A percentile compares a stretch with the other conserved stretches of the same genome.
These are phyloP conservation scores for Drymodes brunneopygia DNA, from an alignment of 2,113 vertebrate species.

Conservation along the genomic window DNA sequence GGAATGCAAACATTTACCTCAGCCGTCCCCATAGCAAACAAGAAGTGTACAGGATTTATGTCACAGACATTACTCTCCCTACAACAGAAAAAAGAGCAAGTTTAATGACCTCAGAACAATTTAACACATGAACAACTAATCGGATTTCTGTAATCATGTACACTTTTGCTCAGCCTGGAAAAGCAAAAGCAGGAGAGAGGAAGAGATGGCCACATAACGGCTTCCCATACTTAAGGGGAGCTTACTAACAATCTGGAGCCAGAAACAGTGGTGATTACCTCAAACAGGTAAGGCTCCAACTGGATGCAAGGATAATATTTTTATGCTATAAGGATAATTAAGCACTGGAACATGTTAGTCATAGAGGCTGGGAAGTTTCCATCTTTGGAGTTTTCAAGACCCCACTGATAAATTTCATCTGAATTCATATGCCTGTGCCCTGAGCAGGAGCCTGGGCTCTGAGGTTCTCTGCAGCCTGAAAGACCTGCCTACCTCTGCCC, in stretches of 20 bases:
- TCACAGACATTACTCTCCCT: slow-evolving; percentile 94
- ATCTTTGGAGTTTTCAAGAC: background rate
- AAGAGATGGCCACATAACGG: background rate
- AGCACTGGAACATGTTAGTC: background rate
- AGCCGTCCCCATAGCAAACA: slow-evolving; percentile 87
- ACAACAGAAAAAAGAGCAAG: background rate
- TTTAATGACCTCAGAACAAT: background rate
- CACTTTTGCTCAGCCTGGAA: background rate
- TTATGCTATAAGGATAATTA: background rate
- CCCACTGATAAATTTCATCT: background rate
- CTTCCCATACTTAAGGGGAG: background rate
- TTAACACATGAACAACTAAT: background rate
- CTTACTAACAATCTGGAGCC: background rate
- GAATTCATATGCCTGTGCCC: background rate
- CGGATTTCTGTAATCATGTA: background rate
- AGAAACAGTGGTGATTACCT: background rate
- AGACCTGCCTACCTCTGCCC: accelerated
- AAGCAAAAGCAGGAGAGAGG: background rate
- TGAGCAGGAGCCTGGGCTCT: background rate
- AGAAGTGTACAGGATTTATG: slow-evolving; percentile 88
- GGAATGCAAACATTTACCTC: slow-evolving; percentile 78
- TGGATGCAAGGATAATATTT: background rate
- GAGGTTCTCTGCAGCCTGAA: background rate
- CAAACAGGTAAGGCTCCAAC: background rate
- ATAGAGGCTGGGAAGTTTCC: background rate